Percentiles rank a stretch among this genome's conserved stretches.
Evolutionary conservation across 1,140 invertebrate genomes (phyloP).

Genomic region (Lutraria rhynchaena): DNA sequence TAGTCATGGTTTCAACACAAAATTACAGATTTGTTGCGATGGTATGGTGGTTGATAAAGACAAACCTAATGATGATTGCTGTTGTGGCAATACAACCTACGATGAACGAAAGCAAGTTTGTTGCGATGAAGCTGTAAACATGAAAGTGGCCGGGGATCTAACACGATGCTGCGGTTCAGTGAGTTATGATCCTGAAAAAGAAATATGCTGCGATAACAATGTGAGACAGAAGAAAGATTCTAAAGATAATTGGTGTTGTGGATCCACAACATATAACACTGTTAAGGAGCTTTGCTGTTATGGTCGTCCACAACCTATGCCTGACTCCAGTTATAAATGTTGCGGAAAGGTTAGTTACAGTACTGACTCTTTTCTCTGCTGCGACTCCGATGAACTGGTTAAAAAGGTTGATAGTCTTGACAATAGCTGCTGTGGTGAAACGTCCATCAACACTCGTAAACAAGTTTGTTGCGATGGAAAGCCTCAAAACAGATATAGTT

Average conservation of each 20-base stretch:
- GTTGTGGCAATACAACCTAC: constrained; percentile 29
- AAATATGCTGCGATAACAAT: constrained; percentile 5
- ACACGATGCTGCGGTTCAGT: constrained; percentile 10
- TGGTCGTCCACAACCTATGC: constrained; percentile 1
- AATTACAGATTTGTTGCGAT: constrained; percentile 31
- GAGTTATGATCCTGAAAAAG: constrained; percentile 10
- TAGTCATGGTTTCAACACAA: neutral
- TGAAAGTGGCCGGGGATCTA: neutral
- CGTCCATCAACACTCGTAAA: constrained; percentile 9
- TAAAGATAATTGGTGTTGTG: constrained; percentile 38
- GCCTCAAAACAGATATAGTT: constrained; percentile 4
- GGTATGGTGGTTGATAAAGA: neutral
- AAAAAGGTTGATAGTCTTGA: neutral
- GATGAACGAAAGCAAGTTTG: constrained; percentile 31
- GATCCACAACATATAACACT: constrained; percentile 7
- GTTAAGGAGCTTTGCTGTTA: constrained; percentile 25
- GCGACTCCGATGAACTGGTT: constrained; percentile 5
- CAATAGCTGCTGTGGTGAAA: constrained; percentile 22
- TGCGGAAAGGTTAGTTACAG: constrained; percentile 27
- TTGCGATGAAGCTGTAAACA: constrained; percentile 13
- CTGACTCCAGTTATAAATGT: constrained; percentile 10
- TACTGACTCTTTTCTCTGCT: neutral
- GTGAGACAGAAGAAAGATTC: neutral
- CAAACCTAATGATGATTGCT: constrained; percentile 12
- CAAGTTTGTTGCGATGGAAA: constrained; percentile 20